Evolutionary conservation across 2,113 vertebrate genomes (phyloP).

Genomic region (Connochaetes taurinus): DNA sequence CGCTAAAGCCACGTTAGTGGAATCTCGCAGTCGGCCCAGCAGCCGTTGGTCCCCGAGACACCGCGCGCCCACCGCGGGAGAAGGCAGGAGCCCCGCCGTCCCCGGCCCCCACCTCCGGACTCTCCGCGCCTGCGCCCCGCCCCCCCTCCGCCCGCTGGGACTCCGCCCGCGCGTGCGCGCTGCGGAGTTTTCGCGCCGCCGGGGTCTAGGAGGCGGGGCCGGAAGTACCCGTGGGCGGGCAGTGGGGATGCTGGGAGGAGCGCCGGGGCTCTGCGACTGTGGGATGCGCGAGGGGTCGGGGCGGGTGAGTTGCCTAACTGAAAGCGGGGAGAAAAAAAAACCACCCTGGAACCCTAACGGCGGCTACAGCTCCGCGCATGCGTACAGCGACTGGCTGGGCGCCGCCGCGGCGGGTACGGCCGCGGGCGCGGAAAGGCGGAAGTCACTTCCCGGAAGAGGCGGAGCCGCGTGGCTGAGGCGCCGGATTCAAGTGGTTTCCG

Average conservation of each 20-base stretch:
- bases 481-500: neutral
- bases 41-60: neutral
- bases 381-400: neutral
- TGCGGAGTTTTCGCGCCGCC: neutral
- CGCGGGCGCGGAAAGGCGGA: accelerated
- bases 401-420: neutral
- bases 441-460: conserved; percentile 56
- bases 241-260: too few species aligned
- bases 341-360: neutral
- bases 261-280: accelerated
- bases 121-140: conserved; percentile 65
- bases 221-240: conserved; percentile 10
- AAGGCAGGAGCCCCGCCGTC: neutral
- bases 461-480: neutral
- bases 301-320: neutral
- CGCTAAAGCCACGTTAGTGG: neutral
- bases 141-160: neutral
- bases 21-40: neutral
- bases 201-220: accelerated
- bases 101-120: neutral
- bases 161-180: conserved; percentile 51
- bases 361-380: conserved; percentile 35
- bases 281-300: accelerated
- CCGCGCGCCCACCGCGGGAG: neutral
- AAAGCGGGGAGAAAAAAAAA: neutral